phyloP scores from a whole-genome alignment of 1,140 invertebrate species.

The Bursaphelenchus mucronatus region DNA sequence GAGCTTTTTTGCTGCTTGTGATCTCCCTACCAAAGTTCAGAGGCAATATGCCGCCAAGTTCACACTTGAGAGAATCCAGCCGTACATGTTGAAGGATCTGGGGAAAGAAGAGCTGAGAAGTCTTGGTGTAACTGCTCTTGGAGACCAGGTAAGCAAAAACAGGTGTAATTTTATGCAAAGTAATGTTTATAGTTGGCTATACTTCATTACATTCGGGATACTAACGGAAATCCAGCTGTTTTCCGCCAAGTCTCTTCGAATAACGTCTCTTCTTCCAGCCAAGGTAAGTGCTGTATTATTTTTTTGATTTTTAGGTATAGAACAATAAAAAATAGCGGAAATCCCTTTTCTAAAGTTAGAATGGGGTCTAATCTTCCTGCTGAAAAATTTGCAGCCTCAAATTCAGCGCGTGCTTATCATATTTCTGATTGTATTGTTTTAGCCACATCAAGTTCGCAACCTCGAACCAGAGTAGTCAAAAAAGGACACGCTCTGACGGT shows the following conservation, averaged over 20 bases:
- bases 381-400: no score
- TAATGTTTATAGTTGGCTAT: constrained; percentile 21
- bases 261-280: no score
- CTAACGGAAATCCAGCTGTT: constrained; percentile 19
- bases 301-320: no score
- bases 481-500: no score
- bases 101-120: constrained; percentile 32
- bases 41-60: constrained; percentile 24
- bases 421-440: no score
- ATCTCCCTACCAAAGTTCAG: constrained; percentile 13
- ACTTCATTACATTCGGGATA: constrained; percentile 19
- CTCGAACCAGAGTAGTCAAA: no score
- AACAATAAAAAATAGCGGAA: no score
- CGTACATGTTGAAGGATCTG: constrained; percentile 10
- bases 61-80: constrained; percentile 1
- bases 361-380: no score
- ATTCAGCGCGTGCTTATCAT: no score
- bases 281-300: no score
- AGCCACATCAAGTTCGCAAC: no score
- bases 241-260: not conserved
- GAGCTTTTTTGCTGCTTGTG: constrained; percentile 28
- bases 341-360: no score
- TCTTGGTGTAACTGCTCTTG: constrained; percentile 25
- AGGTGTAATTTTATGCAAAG: not conserved
- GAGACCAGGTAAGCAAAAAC: constrained; percentile 23